Base-by-base conservation (phyloP, 2,113 vertebrate species). In the Furnarius figulus region DNA sequence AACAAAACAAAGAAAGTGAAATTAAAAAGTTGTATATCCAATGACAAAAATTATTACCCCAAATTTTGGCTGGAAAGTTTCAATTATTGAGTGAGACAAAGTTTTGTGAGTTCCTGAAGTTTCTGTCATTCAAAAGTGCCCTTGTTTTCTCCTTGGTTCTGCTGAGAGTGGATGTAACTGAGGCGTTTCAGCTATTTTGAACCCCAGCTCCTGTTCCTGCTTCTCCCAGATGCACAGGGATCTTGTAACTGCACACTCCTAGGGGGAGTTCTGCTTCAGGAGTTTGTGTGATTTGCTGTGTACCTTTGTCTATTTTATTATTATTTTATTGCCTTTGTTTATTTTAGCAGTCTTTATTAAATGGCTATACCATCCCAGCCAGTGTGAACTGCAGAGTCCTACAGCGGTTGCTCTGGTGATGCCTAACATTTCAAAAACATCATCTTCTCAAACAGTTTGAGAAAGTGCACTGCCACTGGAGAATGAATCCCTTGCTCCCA, bases 71-170 rank as follows among this genome's bases (percentile, higher is more conserved):
- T 44, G 23, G 8, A 5, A 28, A 23, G 11, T 79, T 68, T 79
- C 66, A 83, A 17, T 14, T 44, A 35, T 72, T 63, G 52, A 77
- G 39, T 23, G 78, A 90, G 28, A 63, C 20, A 46, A 92, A 85
- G 52, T 79, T 82, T 10, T 81, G 33, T 14, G 40, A 94, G 63
- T 73, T 92, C 47, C 56, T 83, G 75, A 79, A 87, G 82, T 33
- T 71, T 87, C 66, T 68, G 35, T 53, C 39, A 10, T 42, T 82
- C 52, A 39, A 24, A 87, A 92, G 44, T 63, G 88, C 25, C 66
- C 71, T 87, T 10, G 10, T 90, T 93, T 95, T 90, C 78, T 82
- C 77, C 85, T 93, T 85, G 56, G 27, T 67, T 78, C 74, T 82
- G 85, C 65, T 62, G 49, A 80, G 67, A 46, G 14, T 33, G 21